These are phyloP conservation scores for Morinoia aosen DNA, from an alignment of 2,888 invertebrate species.

Conservation along the genomic window DNA sequence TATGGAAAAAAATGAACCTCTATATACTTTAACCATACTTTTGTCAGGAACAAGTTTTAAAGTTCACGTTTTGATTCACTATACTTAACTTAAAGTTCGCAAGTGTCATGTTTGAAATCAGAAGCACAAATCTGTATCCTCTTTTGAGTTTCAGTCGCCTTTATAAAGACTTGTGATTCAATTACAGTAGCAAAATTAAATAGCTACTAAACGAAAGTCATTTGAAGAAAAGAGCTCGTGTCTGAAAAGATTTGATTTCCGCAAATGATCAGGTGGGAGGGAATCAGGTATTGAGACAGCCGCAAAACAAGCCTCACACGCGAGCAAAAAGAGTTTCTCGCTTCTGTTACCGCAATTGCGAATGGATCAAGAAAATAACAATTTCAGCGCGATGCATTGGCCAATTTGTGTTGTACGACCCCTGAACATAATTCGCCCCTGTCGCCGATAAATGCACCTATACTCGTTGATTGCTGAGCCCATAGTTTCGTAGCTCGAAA, in stretches of 20 bases:
- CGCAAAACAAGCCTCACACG: not conserved
- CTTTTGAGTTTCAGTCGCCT: not conserved
- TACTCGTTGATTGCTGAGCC: not conserved
- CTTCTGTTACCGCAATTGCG: not conserved
- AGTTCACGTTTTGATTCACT: no score
- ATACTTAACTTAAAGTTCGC: no score
- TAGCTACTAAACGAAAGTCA: not conserved
- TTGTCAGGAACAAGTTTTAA: no score
- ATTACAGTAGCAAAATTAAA: not conserved
- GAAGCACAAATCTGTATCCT: not conserved
- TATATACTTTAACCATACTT: no score
- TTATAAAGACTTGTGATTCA: not conserved
- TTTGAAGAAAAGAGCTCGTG: not conserved
- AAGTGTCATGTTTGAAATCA: not conserved
- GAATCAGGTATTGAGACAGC: not conserved
- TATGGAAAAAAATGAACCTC: no score
- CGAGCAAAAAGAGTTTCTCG: not conserved
- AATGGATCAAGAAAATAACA: not conserved
- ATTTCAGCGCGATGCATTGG: not conserved
- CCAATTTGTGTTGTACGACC: not conserved
- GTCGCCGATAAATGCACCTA: not conserved
- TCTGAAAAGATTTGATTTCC: not conserved
- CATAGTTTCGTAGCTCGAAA: not conserved
- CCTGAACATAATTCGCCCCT: not conserved
- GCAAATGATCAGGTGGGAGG: not conserved